A percentile compares a stretch with the other conserved stretches of the same genome.
Conservation (phyloP, 2,797 vertebrate species). For the Chelmon rostratus region DNA sequence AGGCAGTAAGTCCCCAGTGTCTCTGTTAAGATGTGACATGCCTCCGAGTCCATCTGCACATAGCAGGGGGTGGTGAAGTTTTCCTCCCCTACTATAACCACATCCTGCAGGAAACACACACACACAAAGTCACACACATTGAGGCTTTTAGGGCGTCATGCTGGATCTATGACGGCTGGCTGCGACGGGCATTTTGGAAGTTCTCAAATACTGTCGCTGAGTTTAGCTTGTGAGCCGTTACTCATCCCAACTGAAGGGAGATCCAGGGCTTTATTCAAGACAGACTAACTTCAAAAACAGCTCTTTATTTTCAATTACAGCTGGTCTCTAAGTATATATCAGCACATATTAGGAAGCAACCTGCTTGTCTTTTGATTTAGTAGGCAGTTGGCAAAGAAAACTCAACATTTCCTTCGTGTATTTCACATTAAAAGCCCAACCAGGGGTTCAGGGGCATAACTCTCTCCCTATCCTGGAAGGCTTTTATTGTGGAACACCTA, state of each 20-base stretch:
- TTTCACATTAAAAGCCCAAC: slow-evolving; percentile 6
- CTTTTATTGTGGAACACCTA: slow-evolving; percentile 6
- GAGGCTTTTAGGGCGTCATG: neutral
- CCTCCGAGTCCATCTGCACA: slow-evolving; percentile 94
- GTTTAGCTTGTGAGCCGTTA: slow-evolving; percentile 1
- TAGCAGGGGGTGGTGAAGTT: slow-evolving; percentile 98
- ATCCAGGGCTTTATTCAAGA: slow-evolving; percentile 2
- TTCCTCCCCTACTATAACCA: slow-evolving; percentile 96
- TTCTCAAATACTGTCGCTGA: slow-evolving; percentile 1
- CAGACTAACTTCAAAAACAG: neutral
- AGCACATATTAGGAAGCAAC: neutral
- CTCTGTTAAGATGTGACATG: slow-evolving; percentile 98
- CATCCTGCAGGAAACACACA: slow-evolving; percentile 86
- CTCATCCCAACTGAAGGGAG: neutral
- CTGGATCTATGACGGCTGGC: slow-evolving; percentile 2
- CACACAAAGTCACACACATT: slow-evolving; percentile 21
- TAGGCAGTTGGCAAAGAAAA: slow-evolving; percentile 24
- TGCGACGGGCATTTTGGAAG: neutral
- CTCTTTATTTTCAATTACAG: neutral
- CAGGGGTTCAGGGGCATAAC: neutral
- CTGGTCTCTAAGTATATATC: neutral
- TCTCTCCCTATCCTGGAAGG: neutral
- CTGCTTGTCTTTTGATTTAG: neutral
- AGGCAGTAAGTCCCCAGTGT: slow-evolving; percentile 94
- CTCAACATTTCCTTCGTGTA: neutral